Evolutionary conservation across 1,140 invertebrate species (phyloP).

Genomic region (Carposina sasakii): DNA sequence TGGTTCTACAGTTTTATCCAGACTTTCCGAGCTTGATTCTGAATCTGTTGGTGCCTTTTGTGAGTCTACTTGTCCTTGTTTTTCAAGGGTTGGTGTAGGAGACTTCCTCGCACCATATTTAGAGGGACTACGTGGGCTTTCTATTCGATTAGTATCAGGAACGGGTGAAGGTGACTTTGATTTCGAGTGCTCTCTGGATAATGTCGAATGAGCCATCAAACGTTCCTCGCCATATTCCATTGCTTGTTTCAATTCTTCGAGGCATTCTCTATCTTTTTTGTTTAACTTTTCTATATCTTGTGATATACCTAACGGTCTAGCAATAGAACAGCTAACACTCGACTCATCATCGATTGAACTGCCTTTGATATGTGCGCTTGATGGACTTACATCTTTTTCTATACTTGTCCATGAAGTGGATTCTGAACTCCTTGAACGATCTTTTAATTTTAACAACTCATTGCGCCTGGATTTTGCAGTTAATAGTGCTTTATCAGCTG

Average conservation of each 20-base stretch:
- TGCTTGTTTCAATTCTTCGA: conserved; percentile 67
- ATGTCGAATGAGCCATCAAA: conserved; percentile 51
- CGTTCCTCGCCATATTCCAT: conserved; percentile 69
- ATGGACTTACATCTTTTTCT: conserved; percentile 74
- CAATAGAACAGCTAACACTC: conserved; percentile 85
- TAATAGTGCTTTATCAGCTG: conserved; percentile 55
- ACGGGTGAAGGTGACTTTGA: conserved; percentile 65
- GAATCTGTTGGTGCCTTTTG: conserved; percentile 68
- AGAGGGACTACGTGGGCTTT: conserved; percentile 62
- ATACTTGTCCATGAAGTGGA: conserved; percentile 76
- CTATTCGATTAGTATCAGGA: conserved; percentile 52
- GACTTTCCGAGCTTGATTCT: conserved; percentile 69
- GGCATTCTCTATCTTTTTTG: conserved; percentile 67
- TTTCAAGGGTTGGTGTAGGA: conserved; percentile 74
- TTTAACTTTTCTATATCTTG: conserved; percentile 78
- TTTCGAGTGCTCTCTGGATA: conserved; percentile 66
- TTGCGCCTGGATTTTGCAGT: conserved; percentile 63
- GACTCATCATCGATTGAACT: conserved; percentile 82
- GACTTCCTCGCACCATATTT: conserved; percentile 68
- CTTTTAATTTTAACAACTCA: conserved; percentile 74
- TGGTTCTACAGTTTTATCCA: conserved; percentile 68
- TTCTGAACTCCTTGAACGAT: conserved; percentile 78
- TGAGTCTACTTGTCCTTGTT: conserved; percentile 75
- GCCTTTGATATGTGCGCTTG: conserved; percentile 74
- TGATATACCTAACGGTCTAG: conserved; percentile 82